Evolutionary conservation across 1,140 invertebrate species (phyloP).

Genomic region (Laupala kohalensis): DNA sequence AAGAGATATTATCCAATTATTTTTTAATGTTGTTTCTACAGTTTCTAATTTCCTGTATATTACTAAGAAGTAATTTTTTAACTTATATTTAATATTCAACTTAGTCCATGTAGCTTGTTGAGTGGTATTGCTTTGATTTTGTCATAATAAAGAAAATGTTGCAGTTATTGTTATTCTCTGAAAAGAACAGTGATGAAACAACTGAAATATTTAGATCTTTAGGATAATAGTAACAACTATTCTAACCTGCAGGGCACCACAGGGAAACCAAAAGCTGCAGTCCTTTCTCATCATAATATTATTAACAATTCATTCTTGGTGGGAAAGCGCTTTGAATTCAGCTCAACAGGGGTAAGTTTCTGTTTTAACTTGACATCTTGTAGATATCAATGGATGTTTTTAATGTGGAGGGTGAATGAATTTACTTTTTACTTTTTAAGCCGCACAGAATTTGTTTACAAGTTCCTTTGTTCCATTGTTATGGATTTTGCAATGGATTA

Average conservation of each 20-base stretch:
- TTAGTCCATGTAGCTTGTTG: neutral
- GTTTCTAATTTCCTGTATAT: too few relatives aligned
- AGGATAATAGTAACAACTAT: neutral
- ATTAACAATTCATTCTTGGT: constrained; percentile 66
- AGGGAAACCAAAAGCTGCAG: constrained; percentile 76
- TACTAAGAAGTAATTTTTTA: neutral
- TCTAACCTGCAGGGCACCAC: constrained; percentile 52
- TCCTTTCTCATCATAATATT: constrained; percentile 66
- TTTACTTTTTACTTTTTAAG: constrained; percentile 14
- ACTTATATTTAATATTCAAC: neutral
- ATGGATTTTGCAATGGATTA: constrained; percentile 61
- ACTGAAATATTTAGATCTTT: neutral
- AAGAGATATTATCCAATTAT: too few relatives aligned
- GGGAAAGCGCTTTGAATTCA: constrained; percentile 15
- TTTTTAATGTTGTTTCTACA: too few relatives aligned
- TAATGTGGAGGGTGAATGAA: too few relatives aligned
- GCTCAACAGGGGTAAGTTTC: neutral
- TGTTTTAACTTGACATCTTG: too few relatives aligned
- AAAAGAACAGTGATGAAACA: neutral
- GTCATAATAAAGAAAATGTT: neutral
- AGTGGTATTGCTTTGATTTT: neutral
- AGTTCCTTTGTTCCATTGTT: constrained; percentile 87
- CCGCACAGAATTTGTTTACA: constrained; percentile 49
- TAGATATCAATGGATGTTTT: too few relatives aligned
- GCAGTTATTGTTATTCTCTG: neutral